phyloP scores from a whole-genome alignment of 2,797 vertebrate species.

The Enteromius unitaeniatus region DNA sequence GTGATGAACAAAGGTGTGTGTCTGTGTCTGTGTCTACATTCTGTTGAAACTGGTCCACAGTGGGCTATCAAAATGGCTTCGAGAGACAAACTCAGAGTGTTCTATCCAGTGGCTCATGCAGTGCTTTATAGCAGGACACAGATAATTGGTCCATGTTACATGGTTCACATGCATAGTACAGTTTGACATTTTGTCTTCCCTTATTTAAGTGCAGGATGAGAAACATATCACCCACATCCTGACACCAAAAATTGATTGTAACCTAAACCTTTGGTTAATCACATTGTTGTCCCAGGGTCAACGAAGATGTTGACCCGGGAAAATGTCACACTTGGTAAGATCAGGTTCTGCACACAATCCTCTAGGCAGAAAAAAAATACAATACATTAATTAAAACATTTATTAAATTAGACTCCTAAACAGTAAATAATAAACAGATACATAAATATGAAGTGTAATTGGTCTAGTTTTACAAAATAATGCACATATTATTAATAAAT shows the following conservation, averaged over 20 bases:
- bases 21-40: background rate
- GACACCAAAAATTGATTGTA: too few species aligned
- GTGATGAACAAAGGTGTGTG: background rate
- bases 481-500: too few species aligned
- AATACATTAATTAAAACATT: background rate
- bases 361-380: background rate
- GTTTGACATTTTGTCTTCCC: background rate
- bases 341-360: too few species aligned
- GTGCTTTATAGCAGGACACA: slow-evolving; percentile 34
- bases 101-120: background rate
- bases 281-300: too few species aligned
- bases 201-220: background rate
- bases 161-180: background rate
- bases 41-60: slow-evolving; percentile 31
- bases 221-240: background rate
- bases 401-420: background rate
- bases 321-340: too few species aligned
- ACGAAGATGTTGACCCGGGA: too few species aligned
- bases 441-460: background rate
- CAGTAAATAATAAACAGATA: background rate
- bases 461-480: too few species aligned
- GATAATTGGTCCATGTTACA: background rate
- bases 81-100: slow-evolving; percentile 28
- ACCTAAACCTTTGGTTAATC: too few species aligned
- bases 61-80: slow-evolving; percentile 28